phyloP scores from a whole-genome alignment of 2,797 vertebrate species.

The Poeciliopsis turneri region DNA sequence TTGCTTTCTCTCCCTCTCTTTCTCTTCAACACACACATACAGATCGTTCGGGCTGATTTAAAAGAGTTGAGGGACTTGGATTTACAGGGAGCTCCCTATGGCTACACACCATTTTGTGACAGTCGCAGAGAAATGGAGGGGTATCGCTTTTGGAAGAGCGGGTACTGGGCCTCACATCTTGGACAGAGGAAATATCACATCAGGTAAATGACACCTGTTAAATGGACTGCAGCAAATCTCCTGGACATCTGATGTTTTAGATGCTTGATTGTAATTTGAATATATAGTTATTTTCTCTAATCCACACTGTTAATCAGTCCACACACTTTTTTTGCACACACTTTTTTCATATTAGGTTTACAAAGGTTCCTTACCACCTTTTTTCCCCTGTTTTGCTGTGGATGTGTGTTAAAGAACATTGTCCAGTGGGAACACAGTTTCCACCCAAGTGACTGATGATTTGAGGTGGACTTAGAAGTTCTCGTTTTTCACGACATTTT shows the following conservation, averaged over 20 bases:
- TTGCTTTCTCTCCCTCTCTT: background rate
- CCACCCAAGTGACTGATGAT: background rate
- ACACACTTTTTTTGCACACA: background rate
- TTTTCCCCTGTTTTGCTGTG: background rate
- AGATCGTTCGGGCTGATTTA: conserved; percentile 95
- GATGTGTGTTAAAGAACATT: background rate
- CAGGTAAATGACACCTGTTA: conserved; percentile 78
- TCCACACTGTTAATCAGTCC: background rate
- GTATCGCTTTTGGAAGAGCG: conserved; percentile 96
- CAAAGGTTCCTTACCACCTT: background rate
- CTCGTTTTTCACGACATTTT: background rate
- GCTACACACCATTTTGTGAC: conserved; percentile 95
- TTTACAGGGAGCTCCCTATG: conserved; percentile 92
- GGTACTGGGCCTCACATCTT: conserved; percentile 96
- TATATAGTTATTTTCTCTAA: background rate
- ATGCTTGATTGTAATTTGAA: background rate
- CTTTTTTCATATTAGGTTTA: background rate
- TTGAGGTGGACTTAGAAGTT: background rate
- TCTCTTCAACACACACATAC: conserved; percentile 1
- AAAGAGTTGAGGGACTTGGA: conserved; percentile 91
- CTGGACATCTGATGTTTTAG: background rate
- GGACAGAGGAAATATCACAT: conserved; percentile 93
- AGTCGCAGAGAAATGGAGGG: conserved; percentile 96
- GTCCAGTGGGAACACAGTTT: background rate
- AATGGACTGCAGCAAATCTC: background rate